These are phyloP conservation scores for Gephyroberyx darwinii DNA, from an alignment of 2,797 vertebrate genomes.

Conservation along the genomic window DNA sequence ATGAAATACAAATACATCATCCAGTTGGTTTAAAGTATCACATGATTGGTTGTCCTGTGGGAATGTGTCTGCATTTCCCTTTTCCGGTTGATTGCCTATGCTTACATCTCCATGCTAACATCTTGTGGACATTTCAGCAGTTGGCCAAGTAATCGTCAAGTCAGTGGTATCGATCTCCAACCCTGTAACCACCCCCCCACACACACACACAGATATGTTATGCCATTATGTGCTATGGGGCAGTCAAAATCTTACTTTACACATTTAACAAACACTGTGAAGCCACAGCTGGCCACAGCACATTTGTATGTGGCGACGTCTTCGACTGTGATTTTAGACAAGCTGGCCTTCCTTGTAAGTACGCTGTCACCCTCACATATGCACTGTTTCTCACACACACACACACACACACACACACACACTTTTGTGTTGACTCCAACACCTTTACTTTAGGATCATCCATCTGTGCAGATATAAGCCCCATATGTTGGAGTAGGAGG, in stretches of 20 bases:
- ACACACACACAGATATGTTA: no score
- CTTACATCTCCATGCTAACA: neutral
- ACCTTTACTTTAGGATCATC: slow-evolving; percentile 18
- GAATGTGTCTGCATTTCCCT: neutral
- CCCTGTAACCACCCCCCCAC: no score
- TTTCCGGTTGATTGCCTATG: neutral
- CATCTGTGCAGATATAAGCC: slow-evolving; percentile 28
- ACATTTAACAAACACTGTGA: neutral
- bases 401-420: no score
- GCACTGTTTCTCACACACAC: neutral
- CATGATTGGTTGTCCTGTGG: neutral
- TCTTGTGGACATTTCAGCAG: no score
- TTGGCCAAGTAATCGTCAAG: no score
- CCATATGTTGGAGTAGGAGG: slow-evolving; percentile 47
- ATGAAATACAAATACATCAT: neutral
- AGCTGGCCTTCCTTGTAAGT: neutral
- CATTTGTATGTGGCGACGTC: neutral
- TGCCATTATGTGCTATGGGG: no score
- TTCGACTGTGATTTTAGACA: neutral
- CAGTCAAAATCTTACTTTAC: neutral
- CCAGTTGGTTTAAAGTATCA: neutral
- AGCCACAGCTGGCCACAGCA: neutral
- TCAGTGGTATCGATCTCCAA: no score
- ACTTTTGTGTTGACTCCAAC: slow-evolving; percentile 30
- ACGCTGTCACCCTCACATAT: slow-evolving; percentile 15